Base-by-base conservation (phyloP, 2,113 vertebrate genomes). In the Anser brachyrhynchus region DNA sequence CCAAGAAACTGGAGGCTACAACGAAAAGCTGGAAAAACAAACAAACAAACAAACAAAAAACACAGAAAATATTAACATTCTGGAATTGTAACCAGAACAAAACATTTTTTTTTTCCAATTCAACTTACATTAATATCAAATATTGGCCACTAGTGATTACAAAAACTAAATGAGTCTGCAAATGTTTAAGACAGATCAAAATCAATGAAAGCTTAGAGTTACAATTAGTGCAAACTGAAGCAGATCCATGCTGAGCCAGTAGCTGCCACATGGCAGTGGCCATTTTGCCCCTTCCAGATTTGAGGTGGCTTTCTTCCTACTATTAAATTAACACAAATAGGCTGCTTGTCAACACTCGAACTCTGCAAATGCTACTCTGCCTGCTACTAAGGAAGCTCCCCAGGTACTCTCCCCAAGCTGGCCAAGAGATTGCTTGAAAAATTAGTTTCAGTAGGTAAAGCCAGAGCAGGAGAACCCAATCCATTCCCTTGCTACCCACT, bases 1-100 rank as follows among this genome's bases (percentile, higher is more conserved):
- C 99, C 99, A 64, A 99, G 98, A 97, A 99, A 99, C 97, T 99
- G 99, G 78, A 99, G 98, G 90, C 99, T 98, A 95, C 99, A 99
- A 71, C 98, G 98, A 82, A 99, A 98, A 80, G 98, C 99, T 99
- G 97, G 66, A 70, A 43, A 92, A 91, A 95, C 39, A 6, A 35
- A n/a, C 74, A 41, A 8, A 58, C 94, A 19, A 88, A 90, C 70
- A 88, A 91, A 95, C 37, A 5, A 58, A 12, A 91, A 95, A 39
- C 4, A 95, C 20, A 90, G 87, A 76, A 89, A 12, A 59, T 10
- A 84, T 78, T 84, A 90, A 55, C 12, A 39, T 43, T 80, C 51
- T 20, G 49, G 35, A 95, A 92, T 69, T 64, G 43, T 7, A 76
- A 9, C 6, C 55, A n/a, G 73, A 81, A 59, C 11, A 55, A 71